Evolutionary conservation across 2,113 vertebrate genomes (phyloP).

Genomic region (Sminthopsis crassicaudata): DNA sequence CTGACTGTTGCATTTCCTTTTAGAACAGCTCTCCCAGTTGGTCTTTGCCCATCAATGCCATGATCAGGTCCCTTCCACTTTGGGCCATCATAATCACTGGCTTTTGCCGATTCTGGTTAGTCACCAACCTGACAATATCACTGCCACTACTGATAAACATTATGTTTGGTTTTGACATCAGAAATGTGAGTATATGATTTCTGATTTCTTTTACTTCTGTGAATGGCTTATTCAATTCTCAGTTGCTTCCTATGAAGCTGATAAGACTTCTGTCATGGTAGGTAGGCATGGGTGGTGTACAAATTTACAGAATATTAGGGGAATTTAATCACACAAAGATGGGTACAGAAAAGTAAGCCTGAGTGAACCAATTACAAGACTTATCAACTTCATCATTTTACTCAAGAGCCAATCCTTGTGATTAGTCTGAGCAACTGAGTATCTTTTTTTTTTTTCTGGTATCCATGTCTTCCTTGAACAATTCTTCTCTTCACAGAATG

Average conservation of each 20-base stretch:
- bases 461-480: neutral
- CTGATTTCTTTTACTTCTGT: neutral
- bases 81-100: constrained; percentile 91
- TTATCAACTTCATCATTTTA: neutral
- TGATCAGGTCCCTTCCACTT: constrained; percentile 88
- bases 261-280: neutral
- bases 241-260: neutral
- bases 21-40: constrained; percentile 87
- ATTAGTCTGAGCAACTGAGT: neutral
- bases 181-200: constrained; percentile 80
- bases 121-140: constrained; percentile 90
- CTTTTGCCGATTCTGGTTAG: constrained; percentile 92
- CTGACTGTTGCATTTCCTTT: constrained; percentile 45
- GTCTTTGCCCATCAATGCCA: constrained; percentile 85
- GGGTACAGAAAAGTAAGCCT: neutral
- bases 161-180: constrained; percentile 89
- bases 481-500: constrained; percentile 66
- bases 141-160: constrained; percentile 89
- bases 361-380: neutral
- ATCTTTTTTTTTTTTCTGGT: neutral
- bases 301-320: neutral
- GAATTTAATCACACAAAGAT: neutral
- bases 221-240: neutral
- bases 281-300: neutral
- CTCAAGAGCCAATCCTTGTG: neutral